These are phyloP conservation scores for Tichodroma muraria DNA, from an alignment of 2,113 vertebrate genomes.

Conservation along the genomic window DNA sequence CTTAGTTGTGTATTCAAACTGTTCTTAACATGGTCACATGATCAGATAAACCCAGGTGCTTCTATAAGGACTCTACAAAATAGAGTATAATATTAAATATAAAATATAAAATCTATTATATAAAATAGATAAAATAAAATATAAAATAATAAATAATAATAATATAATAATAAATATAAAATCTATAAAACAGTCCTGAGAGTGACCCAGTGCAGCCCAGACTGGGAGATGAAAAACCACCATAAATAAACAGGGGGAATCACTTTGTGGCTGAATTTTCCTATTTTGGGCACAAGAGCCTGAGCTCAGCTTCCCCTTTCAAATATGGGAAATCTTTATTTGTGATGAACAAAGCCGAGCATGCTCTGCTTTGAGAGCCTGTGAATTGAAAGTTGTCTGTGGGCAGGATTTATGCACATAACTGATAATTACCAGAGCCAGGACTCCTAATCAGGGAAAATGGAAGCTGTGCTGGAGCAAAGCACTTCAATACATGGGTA, in stretches of 20 bases:
- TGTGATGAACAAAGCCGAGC: not conserved
- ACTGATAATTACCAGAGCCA: not conserved
- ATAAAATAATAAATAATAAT: too few relatives aligned
- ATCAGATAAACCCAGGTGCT: not conserved
- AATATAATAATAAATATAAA: too few relatives aligned
- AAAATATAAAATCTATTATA: too few relatives aligned
- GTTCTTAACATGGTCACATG: rapidly evolving
- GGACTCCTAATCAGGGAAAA: not conserved
- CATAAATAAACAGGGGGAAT: not conserved
- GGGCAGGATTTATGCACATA: not conserved
- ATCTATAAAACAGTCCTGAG: not conserved
- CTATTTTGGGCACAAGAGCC: not conserved
- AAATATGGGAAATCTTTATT: not conserved
- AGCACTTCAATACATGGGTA: not conserved
- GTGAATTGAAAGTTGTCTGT: not conserved
- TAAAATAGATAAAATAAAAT: too few relatives aligned
- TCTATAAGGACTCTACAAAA: not conserved
- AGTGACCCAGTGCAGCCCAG: not conserved
- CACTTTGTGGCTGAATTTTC: not conserved
- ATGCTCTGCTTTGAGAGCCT: not conserved
- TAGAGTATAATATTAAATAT: too few relatives aligned
- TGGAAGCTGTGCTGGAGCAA: not conserved
- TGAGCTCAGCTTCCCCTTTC: not conserved
- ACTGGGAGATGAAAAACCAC: not conserved
- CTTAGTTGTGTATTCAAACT: not conserved